These are phyloP conservation scores for Brachyhypopomus occidentalis DNA, from an alignment of 2,113 vertebrate species.

Conservation along the genomic window DNA sequence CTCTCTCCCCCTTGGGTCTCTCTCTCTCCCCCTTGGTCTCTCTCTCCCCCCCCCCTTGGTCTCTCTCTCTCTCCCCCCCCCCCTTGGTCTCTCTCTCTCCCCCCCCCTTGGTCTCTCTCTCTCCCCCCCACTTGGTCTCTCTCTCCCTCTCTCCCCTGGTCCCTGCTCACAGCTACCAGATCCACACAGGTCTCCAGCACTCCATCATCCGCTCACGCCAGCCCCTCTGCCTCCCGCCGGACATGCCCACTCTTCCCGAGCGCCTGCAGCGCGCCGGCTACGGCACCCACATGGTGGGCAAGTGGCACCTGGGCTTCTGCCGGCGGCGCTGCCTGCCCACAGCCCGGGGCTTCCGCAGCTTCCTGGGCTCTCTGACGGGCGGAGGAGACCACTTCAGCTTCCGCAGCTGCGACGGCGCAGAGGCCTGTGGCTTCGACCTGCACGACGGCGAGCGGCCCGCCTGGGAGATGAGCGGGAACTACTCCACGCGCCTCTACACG, in stretches of 20 bases:
- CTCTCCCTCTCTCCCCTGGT: conserved; percentile 10
- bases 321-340: conserved; percentile 87
- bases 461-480: conserved; percentile 87
- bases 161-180: conserved; percentile 82
- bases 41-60: too few relatives aligned
- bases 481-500: conserved; percentile 90
- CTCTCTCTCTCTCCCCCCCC: conserved; percentile 4
- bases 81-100: too few relatives aligned
- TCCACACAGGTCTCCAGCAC: conserved; percentile 94
- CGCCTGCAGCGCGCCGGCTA: conserved; percentile 86
- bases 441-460: conserved; percentile 87
- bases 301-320: conserved; percentile 96
- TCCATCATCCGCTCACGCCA: conserved; percentile 90
- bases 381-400: conserved; percentile 93
- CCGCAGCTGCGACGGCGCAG: conserved; percentile 89
- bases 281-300: conserved; percentile 91
- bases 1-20: neutral
- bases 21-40: neutral
- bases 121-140: neutral
- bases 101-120: neutral
- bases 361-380: conserved; percentile 89
- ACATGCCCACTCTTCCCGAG: conserved; percentile 86
- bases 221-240: conserved; percentile 88
- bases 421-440: conserved; percentile 91
- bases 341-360: conserved; percentile 86